Percentiles rank a stretch among this genome's conserved stretches.
These are phyloP conservation scores for Sinhomidia bicolor DNA, from an alignment of 2,888 invertebrate genomes.

Conservation along the genomic window DNA sequence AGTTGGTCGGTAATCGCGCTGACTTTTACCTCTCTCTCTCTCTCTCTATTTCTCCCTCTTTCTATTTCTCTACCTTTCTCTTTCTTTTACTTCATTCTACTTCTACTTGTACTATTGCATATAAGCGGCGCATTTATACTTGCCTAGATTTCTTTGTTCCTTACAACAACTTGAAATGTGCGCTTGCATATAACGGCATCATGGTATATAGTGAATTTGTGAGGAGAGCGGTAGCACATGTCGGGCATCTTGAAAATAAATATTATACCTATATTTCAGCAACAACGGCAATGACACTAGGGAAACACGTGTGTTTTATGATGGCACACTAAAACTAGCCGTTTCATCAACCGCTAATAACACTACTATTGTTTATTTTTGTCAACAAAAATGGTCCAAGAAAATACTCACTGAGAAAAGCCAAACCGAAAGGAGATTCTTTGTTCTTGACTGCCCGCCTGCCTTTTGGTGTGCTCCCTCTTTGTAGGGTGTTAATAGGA, in stretches of 20 bases:
- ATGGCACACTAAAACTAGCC: background rate
- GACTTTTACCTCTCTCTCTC: constrained; percentile 24
- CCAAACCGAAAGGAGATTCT: constrained; percentile 22
- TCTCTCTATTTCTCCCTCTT: background rate
- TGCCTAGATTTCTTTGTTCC: too few species aligned
- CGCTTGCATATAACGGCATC: background rate
- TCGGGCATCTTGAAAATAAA: background rate
- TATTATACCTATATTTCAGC: too few species aligned
- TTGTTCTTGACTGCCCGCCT: too few species aligned
- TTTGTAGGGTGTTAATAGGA: background rate
- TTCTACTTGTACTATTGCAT: background rate
- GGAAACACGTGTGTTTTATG: background rate
- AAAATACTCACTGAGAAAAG: background rate
- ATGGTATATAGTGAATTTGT: background rate
- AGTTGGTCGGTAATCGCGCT: constrained; percentile 50
- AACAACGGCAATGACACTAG: background rate
- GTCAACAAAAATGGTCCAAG: too few species aligned
- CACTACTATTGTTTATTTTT: background rate
- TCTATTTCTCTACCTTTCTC: background rate
- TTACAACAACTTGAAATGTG: background rate
- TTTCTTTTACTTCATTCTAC: background rate
- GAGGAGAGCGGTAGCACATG: constrained; percentile 18
- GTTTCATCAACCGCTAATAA: constrained; percentile 17
- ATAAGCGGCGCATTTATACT: too few species aligned
- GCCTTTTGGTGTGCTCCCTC: too few species aligned